A percentile compares a stretch with the other conserved stretches of the same genome.
phyloP scores from a whole-genome alignment of 2,888 invertebrate genomes.

The Cheilosia vernalis region DNA sequence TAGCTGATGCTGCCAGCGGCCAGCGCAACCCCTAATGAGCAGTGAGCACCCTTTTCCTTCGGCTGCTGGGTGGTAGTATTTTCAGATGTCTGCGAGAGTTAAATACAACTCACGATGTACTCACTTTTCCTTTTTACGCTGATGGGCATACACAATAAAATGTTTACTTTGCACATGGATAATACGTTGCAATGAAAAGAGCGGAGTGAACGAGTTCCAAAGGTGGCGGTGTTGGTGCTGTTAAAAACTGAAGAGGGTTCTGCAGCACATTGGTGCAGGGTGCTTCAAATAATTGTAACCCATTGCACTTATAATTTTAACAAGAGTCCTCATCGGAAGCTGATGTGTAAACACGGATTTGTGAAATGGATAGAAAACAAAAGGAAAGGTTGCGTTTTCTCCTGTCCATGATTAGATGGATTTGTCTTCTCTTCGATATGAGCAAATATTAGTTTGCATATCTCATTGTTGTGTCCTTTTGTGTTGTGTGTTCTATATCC shows the following conservation, averaged over 20 bases:
- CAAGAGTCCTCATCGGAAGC: conserved; percentile 69
- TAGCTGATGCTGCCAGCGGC: conserved; percentile 23
- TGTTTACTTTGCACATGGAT: conserved; percentile 69
- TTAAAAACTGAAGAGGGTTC: conserved; percentile 27
- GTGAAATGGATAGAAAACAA: conserved; percentile 37
- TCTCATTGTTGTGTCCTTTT: background rate
- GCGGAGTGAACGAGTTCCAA: conserved; percentile 43
- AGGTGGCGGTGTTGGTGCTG: conserved; percentile 30
- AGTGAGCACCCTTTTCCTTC: conserved; percentile 26
- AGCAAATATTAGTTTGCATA: conserved; percentile 44
- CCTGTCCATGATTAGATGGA: conserved; percentile 46
- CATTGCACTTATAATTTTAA: conserved; percentile 74
- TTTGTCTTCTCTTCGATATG: conserved; percentile 57
- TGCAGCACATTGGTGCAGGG: conserved; percentile 34
- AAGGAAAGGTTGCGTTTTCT: conserved; percentile 5
- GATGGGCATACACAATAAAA: conserved; percentile 38
- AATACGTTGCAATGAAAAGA: conserved; percentile 68
- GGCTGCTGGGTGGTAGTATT: conserved; percentile 32
- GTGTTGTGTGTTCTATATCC: background rate
- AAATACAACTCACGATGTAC: conserved; percentile 52
- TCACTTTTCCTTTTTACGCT: conserved; percentile 27
- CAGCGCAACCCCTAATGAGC: conserved; percentile 52
- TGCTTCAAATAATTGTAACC: conserved; percentile 73
- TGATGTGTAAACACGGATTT: conserved; percentile 66
- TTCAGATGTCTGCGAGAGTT: conserved; percentile 34